Evolutionary conservation across 2,113 vertebrate genomes (phyloP).

Genomic region (Rhodinocichla rosea): DNA sequence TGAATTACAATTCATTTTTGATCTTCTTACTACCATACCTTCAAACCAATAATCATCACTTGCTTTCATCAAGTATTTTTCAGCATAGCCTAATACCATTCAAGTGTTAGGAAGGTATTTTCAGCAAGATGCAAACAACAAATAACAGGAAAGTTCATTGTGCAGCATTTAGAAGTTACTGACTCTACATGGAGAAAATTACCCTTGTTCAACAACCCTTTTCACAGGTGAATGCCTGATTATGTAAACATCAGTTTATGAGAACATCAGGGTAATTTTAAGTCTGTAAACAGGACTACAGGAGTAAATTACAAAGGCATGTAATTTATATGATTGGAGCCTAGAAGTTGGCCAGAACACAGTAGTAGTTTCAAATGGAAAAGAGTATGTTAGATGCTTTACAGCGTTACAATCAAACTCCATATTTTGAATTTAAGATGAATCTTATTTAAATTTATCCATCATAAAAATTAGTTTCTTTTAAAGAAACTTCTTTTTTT

Average conservation of each 20-base stretch:
- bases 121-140: background rate
- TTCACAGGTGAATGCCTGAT: background rate
- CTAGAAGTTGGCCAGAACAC: background rate
- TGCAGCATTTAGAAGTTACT: background rate
- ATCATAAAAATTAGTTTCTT: background rate
- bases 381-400: background rate
- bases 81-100: background rate
- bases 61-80: background rate
- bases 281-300: background rate
- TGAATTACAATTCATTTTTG: background rate
- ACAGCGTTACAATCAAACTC: background rate
- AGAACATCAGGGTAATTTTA: background rate
- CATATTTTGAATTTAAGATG: background rate
- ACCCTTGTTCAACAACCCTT: background rate
- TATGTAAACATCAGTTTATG: background rate
- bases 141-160: background rate
- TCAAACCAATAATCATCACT: background rate
- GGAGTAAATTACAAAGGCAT: background rate
- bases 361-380: background rate
- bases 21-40: background rate
- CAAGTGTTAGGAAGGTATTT: background rate
- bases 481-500: too few relatives aligned
- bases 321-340: background rate
- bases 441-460: background rate
- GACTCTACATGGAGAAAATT: background rate